A percentile compares a stretch with the other conserved stretches of the same genome.
These are phyloP conservation scores for Folsomia candida DNA, from an alignment of 2,888 invertebrate species.

Conservation along the genomic window DNA sequence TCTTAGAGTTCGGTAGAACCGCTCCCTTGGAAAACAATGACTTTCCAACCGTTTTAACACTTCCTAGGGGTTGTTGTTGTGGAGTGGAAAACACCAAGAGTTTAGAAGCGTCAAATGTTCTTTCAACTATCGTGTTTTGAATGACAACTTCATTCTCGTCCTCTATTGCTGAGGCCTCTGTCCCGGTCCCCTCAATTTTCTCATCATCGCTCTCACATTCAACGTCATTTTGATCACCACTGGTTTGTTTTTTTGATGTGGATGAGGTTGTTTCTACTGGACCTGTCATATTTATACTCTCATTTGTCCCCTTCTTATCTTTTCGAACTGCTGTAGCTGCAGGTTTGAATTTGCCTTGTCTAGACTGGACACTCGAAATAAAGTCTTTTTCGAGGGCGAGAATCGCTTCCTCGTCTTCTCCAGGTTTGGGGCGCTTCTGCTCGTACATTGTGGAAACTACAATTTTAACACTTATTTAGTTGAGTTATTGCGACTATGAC, in stretches of 20 bases:
- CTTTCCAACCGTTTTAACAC: not conserved
- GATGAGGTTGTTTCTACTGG: not conserved
- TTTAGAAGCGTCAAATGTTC: conserved; percentile 27
- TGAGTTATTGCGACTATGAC: not conserved
- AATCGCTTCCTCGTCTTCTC: conserved; percentile 72
- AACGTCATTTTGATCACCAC: not conserved
- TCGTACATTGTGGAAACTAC: too few relatives aligned
- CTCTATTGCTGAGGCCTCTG: conserved; percentile 5
- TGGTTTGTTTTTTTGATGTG: not conserved
- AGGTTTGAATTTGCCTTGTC: not conserved
- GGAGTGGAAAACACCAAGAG: conserved; percentile 19
- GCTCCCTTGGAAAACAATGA: not conserved
- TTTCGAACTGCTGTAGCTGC: conserved; percentile 3
- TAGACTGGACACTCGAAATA: not conserved
- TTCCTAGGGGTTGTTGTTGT: not conserved
- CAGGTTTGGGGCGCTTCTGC: conserved; percentile 64
- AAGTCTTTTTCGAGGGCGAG: conserved; percentile 66
- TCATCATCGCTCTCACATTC: not conserved
- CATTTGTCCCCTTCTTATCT: not conserved
- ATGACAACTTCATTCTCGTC: conserved; percentile 20
- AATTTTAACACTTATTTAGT: conserved; percentile 59
- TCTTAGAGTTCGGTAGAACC: not conserved
- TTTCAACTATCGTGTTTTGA: conserved; percentile 22
- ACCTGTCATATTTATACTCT: not conserved
- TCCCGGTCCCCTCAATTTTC: too few relatives aligned